These are phyloP conservation scores for Eremobia ochroleuca DNA, from an alignment of 2,888 invertebrate species.

Conservation along the genomic window DNA sequence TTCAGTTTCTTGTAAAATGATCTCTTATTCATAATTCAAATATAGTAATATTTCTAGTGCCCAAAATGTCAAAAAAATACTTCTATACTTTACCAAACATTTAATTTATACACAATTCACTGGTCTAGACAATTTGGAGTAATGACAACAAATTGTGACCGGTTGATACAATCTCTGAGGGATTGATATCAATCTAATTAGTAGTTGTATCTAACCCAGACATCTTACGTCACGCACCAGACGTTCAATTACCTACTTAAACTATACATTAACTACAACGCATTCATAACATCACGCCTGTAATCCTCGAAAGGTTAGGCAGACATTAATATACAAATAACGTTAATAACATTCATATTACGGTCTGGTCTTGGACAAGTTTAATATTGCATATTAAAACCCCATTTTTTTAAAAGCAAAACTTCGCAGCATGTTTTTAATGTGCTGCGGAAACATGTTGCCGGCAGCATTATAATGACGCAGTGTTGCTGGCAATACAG, in stretches of 20 bases:
- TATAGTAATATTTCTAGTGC: not conserved
- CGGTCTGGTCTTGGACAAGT: not conserved
- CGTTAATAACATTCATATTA: not conserved
- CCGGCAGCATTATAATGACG: not conserved
- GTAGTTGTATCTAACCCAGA: slow-evolving; percentile 24
- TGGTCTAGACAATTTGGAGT: slow-evolving; percentile 1
- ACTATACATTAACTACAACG: not conserved
- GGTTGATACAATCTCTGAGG: slow-evolving; percentile 4
- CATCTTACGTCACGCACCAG: slow-evolving; percentile 11
- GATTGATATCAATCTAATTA: slow-evolving; percentile 25
- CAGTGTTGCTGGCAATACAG: not conserved
- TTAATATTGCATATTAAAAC: not conserved
- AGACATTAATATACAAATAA: not conserved
- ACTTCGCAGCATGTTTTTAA: not conserved
- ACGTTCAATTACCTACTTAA: not conserved
- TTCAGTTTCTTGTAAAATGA: not conserved
- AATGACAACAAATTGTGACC: not conserved
- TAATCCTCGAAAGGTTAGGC: not conserved
- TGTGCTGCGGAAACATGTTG: not conserved
- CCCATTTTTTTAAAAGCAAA: not conserved
- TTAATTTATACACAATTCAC: not conserved
- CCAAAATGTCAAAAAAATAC: not conserved
- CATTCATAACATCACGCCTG: not conserved
- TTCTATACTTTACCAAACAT: not conserved
- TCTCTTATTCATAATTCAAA: not conserved